Percentiles rank a stretch among this genome's conserved stretches.
These are phyloP conservation scores for Holotrichia oblita DNA, from an alignment of 1,140 invertebrate species.

Conservation along the genomic window DNA sequence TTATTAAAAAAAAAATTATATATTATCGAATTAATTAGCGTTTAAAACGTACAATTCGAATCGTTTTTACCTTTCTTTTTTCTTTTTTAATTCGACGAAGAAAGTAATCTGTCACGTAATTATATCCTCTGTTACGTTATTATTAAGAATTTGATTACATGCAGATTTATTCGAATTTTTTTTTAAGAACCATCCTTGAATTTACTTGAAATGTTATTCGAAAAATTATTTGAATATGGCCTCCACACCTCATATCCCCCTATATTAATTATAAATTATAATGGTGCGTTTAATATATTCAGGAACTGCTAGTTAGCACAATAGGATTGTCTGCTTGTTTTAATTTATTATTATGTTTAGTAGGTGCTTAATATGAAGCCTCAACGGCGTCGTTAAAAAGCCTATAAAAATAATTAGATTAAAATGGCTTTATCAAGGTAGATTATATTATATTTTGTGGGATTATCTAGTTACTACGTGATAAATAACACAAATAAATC, in stretches of 20 bases:
- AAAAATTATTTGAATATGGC: not conserved
- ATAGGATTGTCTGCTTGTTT: not conserved
- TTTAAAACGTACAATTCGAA: too few relatives aligned
- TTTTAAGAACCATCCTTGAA: conserved; percentile 8
- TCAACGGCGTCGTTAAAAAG: not conserved
- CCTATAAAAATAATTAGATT: not conserved
- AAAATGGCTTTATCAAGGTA: not conserved
- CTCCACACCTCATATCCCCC: conserved; percentile 13
- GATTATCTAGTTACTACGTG: not conserved
- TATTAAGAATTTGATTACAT: too few relatives aligned
- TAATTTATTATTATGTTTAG: too few relatives aligned
- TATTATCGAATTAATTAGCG: too few relatives aligned
- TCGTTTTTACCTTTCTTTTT: too few relatives aligned
- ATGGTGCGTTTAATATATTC: not conserved
- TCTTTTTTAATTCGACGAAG: too few relatives aligned
- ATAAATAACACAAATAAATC: too few relatives aligned
- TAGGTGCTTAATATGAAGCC: not conserved
- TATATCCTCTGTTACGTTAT: too few relatives aligned
- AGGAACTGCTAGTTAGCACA: not conserved
- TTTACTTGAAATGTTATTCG: not conserved
- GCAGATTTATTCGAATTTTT: not conserved
- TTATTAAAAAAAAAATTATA: too few relatives aligned
- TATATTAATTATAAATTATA: not conserved
- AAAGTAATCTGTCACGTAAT: too few relatives aligned
- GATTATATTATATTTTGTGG: not conserved